These are phyloP conservation scores for Danionella dracula DNA, from an alignment of 2,797 vertebrate species.

Conservation along the genomic window DNA sequence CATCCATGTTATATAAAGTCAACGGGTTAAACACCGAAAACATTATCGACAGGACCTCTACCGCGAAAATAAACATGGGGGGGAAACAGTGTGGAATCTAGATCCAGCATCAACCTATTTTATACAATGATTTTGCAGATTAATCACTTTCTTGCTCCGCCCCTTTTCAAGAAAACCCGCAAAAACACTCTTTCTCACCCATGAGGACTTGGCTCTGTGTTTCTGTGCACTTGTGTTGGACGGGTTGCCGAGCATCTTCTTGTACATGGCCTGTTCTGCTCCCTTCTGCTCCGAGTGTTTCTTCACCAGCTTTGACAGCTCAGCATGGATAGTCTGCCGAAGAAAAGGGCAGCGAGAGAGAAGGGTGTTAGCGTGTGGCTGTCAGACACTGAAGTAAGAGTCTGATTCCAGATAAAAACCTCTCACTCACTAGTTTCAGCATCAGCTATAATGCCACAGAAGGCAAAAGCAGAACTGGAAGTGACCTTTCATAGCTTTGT, in stretches of 20 bases:
- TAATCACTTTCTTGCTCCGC: too few species aligned
- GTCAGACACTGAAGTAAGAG: slow-evolving; percentile 19
- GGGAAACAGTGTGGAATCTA: too few species aligned
- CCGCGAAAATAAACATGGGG: too few species aligned
- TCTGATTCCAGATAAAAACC: not conserved
- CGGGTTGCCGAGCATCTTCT: slow-evolving; percentile 94
- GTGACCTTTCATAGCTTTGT: too few species aligned
- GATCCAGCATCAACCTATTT: too few species aligned
- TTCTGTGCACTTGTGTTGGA: slow-evolving; percentile 44
- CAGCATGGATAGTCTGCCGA: slow-evolving; percentile 86
- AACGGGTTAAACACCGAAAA: too few species aligned
- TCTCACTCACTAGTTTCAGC: not conserved
- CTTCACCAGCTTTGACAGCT: slow-evolving; percentile 94
- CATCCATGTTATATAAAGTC: too few species aligned
- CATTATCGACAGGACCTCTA: too few species aligned
- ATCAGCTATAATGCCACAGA: not conserved
- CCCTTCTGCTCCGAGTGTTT: slow-evolving; percentile 86
- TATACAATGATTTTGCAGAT: too few species aligned
- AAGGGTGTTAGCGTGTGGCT: slow-evolving; percentile 10
- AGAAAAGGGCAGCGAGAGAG: slow-evolving; percentile 23
- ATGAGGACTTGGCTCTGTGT: slow-evolving; percentile 72
- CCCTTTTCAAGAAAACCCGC: too few species aligned
- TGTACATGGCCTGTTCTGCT: slow-evolving; percentile 91
- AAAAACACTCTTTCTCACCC: slow-evolving; percentile 76
- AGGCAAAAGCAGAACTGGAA: slow-evolving; percentile 5